These are phyloP conservation scores for Pocota personata DNA, from an alignment of 2,888 invertebrate species.

Conservation along the genomic window DNA sequence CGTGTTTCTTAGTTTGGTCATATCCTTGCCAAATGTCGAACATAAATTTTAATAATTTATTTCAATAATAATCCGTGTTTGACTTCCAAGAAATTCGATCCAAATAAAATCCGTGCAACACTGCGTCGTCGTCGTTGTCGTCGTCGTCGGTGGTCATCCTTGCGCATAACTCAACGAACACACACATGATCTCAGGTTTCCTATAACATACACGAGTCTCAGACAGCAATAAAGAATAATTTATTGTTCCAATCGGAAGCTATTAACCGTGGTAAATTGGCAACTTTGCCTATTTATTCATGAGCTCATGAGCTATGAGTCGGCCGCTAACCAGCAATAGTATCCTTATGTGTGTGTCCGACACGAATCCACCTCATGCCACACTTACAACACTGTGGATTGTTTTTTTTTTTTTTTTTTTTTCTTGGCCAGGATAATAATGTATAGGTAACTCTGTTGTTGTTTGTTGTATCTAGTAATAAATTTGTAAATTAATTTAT, in stretches of 20 bases:
- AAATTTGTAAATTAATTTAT: slow-evolving; percentile 65
- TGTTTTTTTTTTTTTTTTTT: not conserved
- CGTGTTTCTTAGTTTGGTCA: not conserved
- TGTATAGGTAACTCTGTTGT: not conserved
- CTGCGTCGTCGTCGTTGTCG: no score
- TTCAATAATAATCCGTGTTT: slow-evolving; percentile 17
- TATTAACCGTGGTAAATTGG: slow-evolving; percentile 60
- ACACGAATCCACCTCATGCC: slow-evolving; percentile 1
- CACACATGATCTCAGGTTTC: not conserved
- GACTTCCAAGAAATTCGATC: slow-evolving; percentile 5
- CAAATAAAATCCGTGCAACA: slow-evolving; percentile 16
- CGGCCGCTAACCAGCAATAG: slow-evolving; percentile 3
- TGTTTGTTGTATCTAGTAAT: slow-evolving; percentile 51
- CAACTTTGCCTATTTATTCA: slow-evolving; percentile 66
- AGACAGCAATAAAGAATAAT: slow-evolving; percentile 52
- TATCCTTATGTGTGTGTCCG: not conserved
- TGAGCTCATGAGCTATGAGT: slow-evolving; percentile 16
- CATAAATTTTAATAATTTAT: slow-evolving; percentile 36
- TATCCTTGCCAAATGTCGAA: slow-evolving; percentile 7
- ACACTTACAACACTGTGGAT: not conserved
- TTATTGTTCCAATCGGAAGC: slow-evolving; percentile 56
- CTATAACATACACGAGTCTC: slow-evolving; percentile 4
- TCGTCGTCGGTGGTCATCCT: slow-evolving; percentile 9
- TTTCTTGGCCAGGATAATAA: not conserved
- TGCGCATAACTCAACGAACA: not conserved